phyloP scores from a whole-genome alignment of 2,113 vertebrate species.

The Catharus minimus region DNA sequence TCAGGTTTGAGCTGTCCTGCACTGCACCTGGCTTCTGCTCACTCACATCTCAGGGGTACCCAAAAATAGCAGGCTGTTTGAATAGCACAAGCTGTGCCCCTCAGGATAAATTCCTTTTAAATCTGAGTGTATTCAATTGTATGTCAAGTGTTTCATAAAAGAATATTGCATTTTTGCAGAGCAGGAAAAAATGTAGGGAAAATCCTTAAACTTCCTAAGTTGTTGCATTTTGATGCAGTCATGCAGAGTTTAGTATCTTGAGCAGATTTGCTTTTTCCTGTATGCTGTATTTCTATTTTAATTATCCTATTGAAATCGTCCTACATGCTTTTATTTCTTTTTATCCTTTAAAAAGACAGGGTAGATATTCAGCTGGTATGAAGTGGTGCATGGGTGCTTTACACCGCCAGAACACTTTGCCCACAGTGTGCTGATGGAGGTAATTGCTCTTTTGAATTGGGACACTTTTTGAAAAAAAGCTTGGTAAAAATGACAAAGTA shows the following conservation, averaged over 20 bases:
- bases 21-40: background rate
- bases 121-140: background rate
- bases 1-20: background rate
- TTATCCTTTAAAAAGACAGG: background rate
- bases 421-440: background rate
- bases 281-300: background rate
- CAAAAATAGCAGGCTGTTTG: background rate
- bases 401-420: background rate
- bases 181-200: background rate
- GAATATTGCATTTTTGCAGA: background rate
- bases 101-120: background rate
- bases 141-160: background rate
- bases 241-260: background rate
- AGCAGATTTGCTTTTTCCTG: background rate
- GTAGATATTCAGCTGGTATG: background rate
- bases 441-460: background rate
- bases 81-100: background rate
- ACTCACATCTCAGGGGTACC: background rate
- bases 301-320: background rate
- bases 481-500: background rate
- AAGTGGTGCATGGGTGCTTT: background rate
- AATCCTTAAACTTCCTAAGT: background rate
- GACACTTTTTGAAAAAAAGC: background rate
- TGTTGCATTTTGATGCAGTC: background rate
- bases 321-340: background rate